Evolutionary conservation across 2,113 vertebrate species (phyloP).

Genomic region (Leptocoma aspasia): DNA sequence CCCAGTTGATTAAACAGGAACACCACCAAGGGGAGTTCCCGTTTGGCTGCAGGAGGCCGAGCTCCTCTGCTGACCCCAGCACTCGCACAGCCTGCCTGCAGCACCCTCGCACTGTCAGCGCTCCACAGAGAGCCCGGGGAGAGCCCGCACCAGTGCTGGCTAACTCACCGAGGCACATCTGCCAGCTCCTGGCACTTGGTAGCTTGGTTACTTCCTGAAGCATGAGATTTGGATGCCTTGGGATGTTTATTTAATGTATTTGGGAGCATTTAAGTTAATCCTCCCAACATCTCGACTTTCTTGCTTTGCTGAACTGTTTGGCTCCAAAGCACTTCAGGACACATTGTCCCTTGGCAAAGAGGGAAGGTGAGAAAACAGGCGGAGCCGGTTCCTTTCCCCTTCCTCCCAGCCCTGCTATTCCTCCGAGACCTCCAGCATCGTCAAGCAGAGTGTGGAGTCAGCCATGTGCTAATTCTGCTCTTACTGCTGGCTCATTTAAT

Average conservation of each 20-base stretch:
- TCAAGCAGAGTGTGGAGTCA: not conserved
- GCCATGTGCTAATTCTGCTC: slow-evolving; percentile 19
- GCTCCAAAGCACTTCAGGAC: not conserved
- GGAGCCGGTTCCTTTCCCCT: accelerated
- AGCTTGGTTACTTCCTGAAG: not conserved
- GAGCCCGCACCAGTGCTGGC: not conserved
- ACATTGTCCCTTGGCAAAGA: not conserved
- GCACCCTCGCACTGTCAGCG: not conserved
- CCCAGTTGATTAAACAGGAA: not conserved
- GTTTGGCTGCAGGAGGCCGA: not conserved
- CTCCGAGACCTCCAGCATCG: not conserved
- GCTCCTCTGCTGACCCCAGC: not conserved
- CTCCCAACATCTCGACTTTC: not conserved
- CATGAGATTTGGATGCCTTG: not conserved
- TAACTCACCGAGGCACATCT: not conserved
- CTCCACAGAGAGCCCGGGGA: not conserved
- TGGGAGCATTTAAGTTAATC: not conserved
- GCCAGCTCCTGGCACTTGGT: not conserved
- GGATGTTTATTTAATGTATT: not conserved
- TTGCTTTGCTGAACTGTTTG: not conserved
- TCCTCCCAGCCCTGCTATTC: not conserved
- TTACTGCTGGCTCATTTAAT: not conserved
- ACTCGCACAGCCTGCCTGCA: not conserved
- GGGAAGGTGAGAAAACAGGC: not conserved
- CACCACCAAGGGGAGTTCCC: not conserved